These are phyloP conservation scores for Nomada fabriciana DNA, from an alignment of 2,888 invertebrate species.

Conservation along the genomic window DNA sequence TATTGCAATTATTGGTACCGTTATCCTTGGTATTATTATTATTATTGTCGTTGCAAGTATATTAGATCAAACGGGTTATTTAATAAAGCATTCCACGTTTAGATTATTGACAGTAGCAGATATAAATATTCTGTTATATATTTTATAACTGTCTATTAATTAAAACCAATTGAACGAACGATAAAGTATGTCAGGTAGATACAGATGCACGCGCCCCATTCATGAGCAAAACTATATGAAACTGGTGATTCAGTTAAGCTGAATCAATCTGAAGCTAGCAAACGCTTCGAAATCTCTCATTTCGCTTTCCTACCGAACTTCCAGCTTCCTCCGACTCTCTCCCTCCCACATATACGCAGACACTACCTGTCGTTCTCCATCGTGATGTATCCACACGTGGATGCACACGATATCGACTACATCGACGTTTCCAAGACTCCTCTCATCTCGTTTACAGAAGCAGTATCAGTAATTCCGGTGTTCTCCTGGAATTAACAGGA, in stretches of 20 bases:
- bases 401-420: constrained; percentile 36
- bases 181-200: not conserved
- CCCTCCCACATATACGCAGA: not conserved
- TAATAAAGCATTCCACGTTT: too few relatives aligned
- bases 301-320: constrained; percentile 21
- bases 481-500: constrained; percentile 56
- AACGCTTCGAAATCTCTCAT: constrained; percentile 55
- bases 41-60: too few relatives aligned
- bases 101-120: too few relatives aligned
- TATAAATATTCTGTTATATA: too few relatives aligned
- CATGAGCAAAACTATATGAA: constrained; percentile 18
- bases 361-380: not conserved
- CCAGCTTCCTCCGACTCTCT: not conserved
- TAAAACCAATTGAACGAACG: too few relatives aligned
- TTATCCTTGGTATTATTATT: too few relatives aligned
- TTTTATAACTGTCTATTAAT: too few relatives aligned
- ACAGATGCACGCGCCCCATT: not conserved
- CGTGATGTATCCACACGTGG: constrained; percentile 17
- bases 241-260: constrained; percentile 59
- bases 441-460: constrained; percentile 45
- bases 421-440: constrained; percentile 35
- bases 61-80: too few relatives aligned
- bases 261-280: constrained; percentile 73
- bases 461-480: constrained; percentile 56
- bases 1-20: too few relatives aligned